Percentiles rank a stretch among this genome's conserved stretches.
Conservation (phyloP, 2,797 vertebrate species). For the Smutsia temminckii region DNA sequence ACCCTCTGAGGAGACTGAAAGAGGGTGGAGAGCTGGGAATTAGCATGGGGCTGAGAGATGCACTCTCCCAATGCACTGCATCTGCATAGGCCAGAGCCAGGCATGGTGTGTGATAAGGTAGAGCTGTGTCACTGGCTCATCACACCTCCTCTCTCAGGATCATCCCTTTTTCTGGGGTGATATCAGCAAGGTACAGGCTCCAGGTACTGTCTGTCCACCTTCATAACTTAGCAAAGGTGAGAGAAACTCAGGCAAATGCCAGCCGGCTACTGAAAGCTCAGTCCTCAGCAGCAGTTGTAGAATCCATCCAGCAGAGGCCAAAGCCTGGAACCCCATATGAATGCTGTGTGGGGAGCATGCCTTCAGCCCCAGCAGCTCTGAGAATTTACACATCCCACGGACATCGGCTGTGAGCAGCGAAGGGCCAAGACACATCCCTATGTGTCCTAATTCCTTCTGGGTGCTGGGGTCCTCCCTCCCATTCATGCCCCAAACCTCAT, state of each 20-base stretch:
- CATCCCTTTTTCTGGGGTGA: background rate
- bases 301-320: background rate
- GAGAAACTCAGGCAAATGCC: background rate
- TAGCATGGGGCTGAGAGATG: background rate
- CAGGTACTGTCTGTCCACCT: background rate
- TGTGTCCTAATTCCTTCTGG: background rate
- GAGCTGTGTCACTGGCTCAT: too few species aligned
- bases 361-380: background rate
- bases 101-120: background rate
- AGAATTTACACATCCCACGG: background rate
- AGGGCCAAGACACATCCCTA: background rate
- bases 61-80: background rate
- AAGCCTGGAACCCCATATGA: background rate
- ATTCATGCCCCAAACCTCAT: too few species aligned
- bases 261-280: background rate
- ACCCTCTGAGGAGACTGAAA: background rate
- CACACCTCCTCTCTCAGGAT: background rate
- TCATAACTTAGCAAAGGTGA: background rate
- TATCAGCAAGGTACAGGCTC: fast-evolving
- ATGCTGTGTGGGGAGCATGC: background rate
- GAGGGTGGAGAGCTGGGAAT: background rate
- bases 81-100: background rate
- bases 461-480: background rate
- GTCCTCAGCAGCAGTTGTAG: background rate
- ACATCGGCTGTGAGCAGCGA: too few species aligned